These are phyloP conservation scores for Austrolebias charrua DNA, from an alignment of 2,797 vertebrate species.

Conservation along the genomic window DNA sequence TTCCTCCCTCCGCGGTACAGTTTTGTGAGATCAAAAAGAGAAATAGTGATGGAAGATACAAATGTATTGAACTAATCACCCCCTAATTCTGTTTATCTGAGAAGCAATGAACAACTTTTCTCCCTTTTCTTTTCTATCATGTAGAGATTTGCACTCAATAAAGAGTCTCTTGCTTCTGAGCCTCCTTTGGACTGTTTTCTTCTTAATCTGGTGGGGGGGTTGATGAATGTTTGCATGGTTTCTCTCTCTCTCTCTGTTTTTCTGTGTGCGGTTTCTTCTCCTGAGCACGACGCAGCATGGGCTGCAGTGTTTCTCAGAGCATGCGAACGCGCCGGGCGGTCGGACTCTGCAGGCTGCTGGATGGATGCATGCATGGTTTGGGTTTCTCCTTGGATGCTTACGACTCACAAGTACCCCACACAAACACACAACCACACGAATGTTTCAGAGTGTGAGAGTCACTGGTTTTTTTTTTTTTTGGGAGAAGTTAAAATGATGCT, in stretches of 20 bases:
- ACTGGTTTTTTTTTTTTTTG: too few relatives aligned
- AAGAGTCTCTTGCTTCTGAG: constrained; percentile 74
- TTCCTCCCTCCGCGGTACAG: constrained; percentile 29
- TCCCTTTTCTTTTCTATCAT: constrained; percentile 69
- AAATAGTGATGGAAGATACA: constrained; percentile 26
- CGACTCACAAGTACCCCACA: constrained; percentile 59
- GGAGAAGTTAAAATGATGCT: not conserved
- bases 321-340: constrained; percentile 48
- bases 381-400: constrained; percentile 62
- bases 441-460: not conserved
- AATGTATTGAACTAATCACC: constrained; percentile 30
- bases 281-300: constrained; percentile 55
- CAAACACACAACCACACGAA: constrained; percentile 28
- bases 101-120: constrained; percentile 57
- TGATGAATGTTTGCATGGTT: constrained; percentile 56
- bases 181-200: constrained; percentile 64
- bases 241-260: constrained; percentile 18
- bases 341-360: constrained; percentile 44
- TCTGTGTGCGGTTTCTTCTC: constrained; percentile 35
- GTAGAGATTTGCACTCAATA: constrained; percentile 79
- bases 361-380: constrained; percentile 71
- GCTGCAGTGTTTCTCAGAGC: constrained; percentile 51
- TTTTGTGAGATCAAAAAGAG: constrained; percentile 28
- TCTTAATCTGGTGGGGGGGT: constrained; percentile 46
- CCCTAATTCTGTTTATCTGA: constrained; percentile 55